These are phyloP conservation scores for Peromyscus leucopus DNA, from an alignment of 2,113 vertebrate species.

Conservation along the genomic window DNA sequence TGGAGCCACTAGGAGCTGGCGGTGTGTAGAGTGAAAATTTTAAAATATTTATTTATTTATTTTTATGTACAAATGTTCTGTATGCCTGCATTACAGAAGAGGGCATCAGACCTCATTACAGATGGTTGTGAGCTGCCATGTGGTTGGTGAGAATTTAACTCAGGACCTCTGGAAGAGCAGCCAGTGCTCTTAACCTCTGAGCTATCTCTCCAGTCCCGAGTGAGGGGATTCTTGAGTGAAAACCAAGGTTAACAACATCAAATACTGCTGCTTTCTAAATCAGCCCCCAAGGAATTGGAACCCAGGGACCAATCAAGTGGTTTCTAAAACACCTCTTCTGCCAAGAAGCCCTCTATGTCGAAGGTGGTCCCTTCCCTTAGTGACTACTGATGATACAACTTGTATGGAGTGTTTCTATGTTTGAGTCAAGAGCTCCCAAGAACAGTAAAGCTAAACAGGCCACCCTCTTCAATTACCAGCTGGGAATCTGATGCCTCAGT, in stretches of 20 bases:
- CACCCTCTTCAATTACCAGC: background rate
- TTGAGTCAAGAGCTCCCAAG: background rate
- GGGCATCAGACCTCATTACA: too few relatives aligned
- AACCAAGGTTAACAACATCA: background rate
- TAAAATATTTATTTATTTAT: too few relatives aligned
- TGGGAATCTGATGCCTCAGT: background rate
- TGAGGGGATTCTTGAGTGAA: background rate
- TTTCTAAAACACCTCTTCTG: background rate
- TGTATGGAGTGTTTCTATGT: background rate
- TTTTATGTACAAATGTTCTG: too few relatives aligned
- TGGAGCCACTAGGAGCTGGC: background rate
- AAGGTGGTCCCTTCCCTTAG: background rate
- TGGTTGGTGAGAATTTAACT: too few relatives aligned
- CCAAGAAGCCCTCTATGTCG: background rate
- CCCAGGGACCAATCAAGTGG: background rate
- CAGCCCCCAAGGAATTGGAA: background rate
- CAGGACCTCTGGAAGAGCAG: too few relatives aligned
- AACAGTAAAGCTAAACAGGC: background rate
- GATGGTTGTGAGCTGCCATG: too few relatives aligned
- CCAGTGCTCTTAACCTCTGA: too few relatives aligned
- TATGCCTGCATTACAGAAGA: too few relatives aligned
- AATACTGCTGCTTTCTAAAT: background rate
- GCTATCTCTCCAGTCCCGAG: too few relatives aligned
- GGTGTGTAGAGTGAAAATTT: background rate
- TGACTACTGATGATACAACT: background rate